Conservation (phyloP, 92 coral and sea anemone species). For the Ricordea florida region DNA sequence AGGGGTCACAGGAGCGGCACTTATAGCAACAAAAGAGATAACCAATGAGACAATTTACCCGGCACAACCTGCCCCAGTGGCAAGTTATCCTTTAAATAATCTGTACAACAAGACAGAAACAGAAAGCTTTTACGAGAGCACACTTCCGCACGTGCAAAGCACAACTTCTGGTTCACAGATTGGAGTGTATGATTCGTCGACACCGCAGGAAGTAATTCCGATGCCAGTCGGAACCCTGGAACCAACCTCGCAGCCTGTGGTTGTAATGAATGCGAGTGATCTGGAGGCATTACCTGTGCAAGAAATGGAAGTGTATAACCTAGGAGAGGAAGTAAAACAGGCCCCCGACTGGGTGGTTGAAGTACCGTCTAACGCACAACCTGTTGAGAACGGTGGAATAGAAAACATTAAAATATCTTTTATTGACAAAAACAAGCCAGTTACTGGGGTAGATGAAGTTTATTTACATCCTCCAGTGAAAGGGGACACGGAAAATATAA, state of each 20-base stretch:
- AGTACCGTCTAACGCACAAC: slow-evolving; percentile 55
- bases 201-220: slow-evolving; percentile 23
- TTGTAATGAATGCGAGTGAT: slow-evolving; percentile 24
- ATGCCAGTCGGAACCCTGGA: not conserved
- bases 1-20: slow-evolving; percentile 4
- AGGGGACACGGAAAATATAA: slow-evolving; percentile 61
- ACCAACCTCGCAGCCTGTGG: slow-evolving; percentile 17
- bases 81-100: slow-evolving; percentile 1
- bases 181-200: slow-evolving; percentile 42
- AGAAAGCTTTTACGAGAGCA: not conserved
- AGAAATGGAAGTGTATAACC: slow-evolving; percentile 28
- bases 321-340: slow-evolving; percentile 23
- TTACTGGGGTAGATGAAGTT: slow-evolving; percentile 51
- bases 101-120: slow-evolving; percentile 45
- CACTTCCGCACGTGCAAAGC: slow-evolving; percentile 21
- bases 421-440: slow-evolving; percentile 54
- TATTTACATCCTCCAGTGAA: slow-evolving; percentile 39
- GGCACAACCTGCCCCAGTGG: slow-evolving; percentile 33
- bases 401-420: slow-evolving; percentile 81
- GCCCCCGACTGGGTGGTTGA: slow-evolving; percentile 65
- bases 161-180: slow-evolving; percentile 23
- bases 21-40: slow-evolving; percentile 11
- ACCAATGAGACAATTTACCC: slow-evolving; percentile 33
- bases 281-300: slow-evolving; percentile 27
- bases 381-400: slow-evolving; percentile 37